phyloP scores from a whole-genome alignment of 2,888 invertebrate genomes.

The Patella pellucida region DNA sequence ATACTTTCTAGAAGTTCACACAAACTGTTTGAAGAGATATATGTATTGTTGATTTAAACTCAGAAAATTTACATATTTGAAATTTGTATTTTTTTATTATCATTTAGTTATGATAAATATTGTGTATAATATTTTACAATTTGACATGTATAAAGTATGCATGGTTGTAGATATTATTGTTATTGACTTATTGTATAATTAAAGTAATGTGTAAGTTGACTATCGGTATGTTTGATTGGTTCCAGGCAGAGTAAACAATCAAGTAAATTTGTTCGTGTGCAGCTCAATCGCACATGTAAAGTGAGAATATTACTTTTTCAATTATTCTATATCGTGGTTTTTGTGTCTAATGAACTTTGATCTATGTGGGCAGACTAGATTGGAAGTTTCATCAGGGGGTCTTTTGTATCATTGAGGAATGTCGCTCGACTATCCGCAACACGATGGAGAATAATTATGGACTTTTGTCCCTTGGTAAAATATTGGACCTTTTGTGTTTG shows the following conservation, averaged over 20 bases:
- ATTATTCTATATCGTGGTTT: background rate
- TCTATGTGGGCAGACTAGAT: background rate
- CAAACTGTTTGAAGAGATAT: too few relatives aligned
- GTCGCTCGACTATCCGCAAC: background rate
- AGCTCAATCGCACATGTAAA: background rate
- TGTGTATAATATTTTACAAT: too few relatives aligned
- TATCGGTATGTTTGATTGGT: background rate
- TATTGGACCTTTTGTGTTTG: conserved; percentile 10
- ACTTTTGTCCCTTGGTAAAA: conserved; percentile 10
- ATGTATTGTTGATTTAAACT: too few relatives aligned
- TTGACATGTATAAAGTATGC: too few relatives aligned
- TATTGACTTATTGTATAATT: conserved; percentile 11
- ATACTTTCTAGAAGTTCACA: too few relatives aligned
- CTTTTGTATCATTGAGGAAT: background rate
- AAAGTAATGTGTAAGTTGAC: background rate
- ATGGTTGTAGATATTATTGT: background rate
- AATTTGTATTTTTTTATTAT: too few relatives aligned
- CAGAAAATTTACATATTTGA: too few relatives aligned
- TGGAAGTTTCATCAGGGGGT: background rate
- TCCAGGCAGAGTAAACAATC: background rate
- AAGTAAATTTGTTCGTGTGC: background rate
- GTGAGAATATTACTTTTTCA: background rate
- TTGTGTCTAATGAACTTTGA: background rate
- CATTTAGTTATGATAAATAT: too few relatives aligned
- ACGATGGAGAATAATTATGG: conserved; percentile 1